Evolutionary conservation across 2,888 invertebrate genomes (phyloP), one percentile per base, ranked within the genome.

Genomic region (Dolichomitus sp.): DNA sequence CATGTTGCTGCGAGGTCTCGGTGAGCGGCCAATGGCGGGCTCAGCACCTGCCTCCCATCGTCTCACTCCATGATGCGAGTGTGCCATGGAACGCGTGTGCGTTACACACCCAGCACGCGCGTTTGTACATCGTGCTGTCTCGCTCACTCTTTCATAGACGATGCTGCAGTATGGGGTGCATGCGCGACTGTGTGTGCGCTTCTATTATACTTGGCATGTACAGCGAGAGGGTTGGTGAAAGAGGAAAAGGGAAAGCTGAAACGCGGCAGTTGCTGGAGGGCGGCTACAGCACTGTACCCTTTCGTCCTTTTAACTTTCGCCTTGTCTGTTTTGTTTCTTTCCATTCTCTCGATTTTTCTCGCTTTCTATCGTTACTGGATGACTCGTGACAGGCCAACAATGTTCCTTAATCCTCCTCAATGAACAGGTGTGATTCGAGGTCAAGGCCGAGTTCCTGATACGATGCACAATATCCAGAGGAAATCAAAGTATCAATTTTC

Each of bases 31-130:
- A 93, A 93, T 93, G 92, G 93, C 92, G 91, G 91, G 85, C 89
- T 87, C 90, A 91, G 92, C 93, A 93, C 93, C 93, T 93, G 93
- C 93, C 93, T 92, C 91, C 92, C 90, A 88, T 90, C 90, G 89
- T 88, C 88, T 90, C 87, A 86, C 78, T 87, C 85, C 85, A 85
- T 89, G 87, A 88, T 89, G 89, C 90, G 91, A 89, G 90, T 78
- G 88, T 82, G 81, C 84, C 79, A 70, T 72, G 83, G 84, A 78
- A 80, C 84, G 80, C 76, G 76, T 77, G 61, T 72, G 52, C 76
- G 78, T 65, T 65, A 73, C 23, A 66, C 17, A 75, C 52, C 48
- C 69, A 45, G 63, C 76, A 75, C 65, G 70, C 74, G 80, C 74
- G 57, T 48, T 68, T 68, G 57, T 57, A 54, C 48, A 6, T 33